phyloP scores from a whole-genome alignment of 2,113 vertebrate species.

The Reinhardtius hippoglossoides region DNA sequence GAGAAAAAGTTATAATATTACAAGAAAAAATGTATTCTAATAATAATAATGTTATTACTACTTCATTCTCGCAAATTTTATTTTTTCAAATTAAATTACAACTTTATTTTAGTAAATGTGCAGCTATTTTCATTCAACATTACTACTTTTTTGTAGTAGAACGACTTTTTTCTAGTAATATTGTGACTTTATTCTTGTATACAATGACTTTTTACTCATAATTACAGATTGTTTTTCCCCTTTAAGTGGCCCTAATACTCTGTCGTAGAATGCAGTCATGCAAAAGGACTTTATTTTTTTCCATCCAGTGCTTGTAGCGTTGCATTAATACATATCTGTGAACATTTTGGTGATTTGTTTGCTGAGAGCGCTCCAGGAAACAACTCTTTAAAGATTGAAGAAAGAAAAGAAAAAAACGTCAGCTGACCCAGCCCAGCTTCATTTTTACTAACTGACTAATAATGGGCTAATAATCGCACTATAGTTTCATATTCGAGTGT shows the following conservation, averaged over 20 bases:
- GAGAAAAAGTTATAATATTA: too few relatives aligned
- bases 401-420: background rate
- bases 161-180: too few relatives aligned
- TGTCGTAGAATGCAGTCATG: constrained; percentile 57
- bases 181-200: too few relatives aligned
- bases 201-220: background rate
- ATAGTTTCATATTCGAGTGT: constrained; percentile 24
- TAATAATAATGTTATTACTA: too few relatives aligned
- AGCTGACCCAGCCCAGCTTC: constrained; percentile 29
- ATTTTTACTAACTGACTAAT: constrained; percentile 52
- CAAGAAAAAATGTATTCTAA: too few relatives aligned
- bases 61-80: too few relatives aligned
- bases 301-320: constrained; percentile 40
- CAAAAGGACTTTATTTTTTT: constrained; percentile 36
- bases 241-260: background rate
- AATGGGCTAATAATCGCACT: constrained; percentile 27
- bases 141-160: too few relatives aligned
- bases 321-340: constrained; percentile 53
- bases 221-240: background rate
- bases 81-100: too few relatives aligned
- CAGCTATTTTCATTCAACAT: too few relatives aligned
- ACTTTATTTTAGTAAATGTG: too few relatives aligned
- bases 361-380: constrained; percentile 19
- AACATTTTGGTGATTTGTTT: constrained; percentile 40
- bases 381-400: constrained; percentile 10